Conservation (phyloP, 2,888 invertebrate species). For the Chaetoderma sp. region DNA sequence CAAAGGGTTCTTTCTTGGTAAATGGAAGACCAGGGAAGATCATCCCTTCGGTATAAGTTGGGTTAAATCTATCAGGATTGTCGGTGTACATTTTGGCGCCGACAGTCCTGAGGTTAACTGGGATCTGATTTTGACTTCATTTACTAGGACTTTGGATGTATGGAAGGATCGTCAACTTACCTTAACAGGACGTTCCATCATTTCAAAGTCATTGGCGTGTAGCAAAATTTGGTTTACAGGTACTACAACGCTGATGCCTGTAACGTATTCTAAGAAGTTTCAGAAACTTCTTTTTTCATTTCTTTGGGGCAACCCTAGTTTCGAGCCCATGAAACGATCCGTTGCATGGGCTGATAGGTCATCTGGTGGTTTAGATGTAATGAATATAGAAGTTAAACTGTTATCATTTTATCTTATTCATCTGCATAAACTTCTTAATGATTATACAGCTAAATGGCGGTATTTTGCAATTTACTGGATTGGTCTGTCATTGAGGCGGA, state of each 20-base stretch:
- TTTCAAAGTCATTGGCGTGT: neutral
- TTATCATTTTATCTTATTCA: neutral
- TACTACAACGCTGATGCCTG: neutral
- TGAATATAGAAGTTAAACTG: neutral
- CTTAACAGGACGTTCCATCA: neutral
- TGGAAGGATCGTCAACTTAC: neutral
- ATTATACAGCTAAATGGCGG: neutral
- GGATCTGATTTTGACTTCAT: neutral
- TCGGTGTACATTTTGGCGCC: neutral
- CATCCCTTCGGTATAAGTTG: slow-evolving; percentile 35
- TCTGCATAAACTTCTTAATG: neutral
- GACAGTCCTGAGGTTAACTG: neutral
- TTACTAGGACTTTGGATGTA: neutral
- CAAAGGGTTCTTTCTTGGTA: slow-evolving; percentile 34
- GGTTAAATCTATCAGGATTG: neutral
- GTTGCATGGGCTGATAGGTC: neutral
- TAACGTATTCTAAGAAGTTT: neutral
- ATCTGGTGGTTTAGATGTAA: neutral
- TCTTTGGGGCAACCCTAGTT: neutral
- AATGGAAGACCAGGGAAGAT: slow-evolving; percentile 36
- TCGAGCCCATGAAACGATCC: neutral
- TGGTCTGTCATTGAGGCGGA: neutral
- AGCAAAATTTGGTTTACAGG: neutral
- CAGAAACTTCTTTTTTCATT: neutral
- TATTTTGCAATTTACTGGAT: neutral